phyloP scores from a whole-genome alignment of 2,113 vertebrate species.

The Oxyura jamaicensis region DNA sequence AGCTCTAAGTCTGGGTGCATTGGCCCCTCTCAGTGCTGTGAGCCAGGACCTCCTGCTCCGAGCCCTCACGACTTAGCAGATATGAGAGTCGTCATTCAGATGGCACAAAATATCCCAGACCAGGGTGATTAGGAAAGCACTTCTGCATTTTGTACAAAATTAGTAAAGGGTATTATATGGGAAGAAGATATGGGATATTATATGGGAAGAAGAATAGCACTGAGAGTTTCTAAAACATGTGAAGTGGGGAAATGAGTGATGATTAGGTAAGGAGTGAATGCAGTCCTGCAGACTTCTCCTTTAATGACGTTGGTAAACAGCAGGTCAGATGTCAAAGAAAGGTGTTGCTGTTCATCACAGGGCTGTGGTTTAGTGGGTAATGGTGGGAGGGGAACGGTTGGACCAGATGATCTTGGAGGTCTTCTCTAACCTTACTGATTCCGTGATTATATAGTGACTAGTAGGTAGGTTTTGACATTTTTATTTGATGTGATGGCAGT shows the following conservation, averaged over 20 bases:
- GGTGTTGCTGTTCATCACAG: neutral
- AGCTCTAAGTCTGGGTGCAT: fast-evolving
- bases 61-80: neutral
- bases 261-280: neutral
- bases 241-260: neutral
- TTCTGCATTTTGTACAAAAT: neutral
- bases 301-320: neutral
- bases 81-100: neutral
- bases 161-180: neutral
- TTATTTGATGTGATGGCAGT: neutral
- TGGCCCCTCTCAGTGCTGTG: neutral
- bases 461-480: neutral
- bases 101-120: neutral
- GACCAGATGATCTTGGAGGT: no score
- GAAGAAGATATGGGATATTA: neutral
- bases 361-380: no score
- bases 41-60: neutral
- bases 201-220: neutral
- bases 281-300: neutral
- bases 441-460: neutral
- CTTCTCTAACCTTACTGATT: no score
- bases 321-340: neutral
- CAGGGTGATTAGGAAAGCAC: neutral
- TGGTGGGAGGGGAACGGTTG: no score
- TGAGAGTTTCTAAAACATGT: neutral